These are phyloP conservation scores for Macrophya annulata DNA, from an alignment of 2,888 invertebrate species.

Conservation along the genomic window DNA sequence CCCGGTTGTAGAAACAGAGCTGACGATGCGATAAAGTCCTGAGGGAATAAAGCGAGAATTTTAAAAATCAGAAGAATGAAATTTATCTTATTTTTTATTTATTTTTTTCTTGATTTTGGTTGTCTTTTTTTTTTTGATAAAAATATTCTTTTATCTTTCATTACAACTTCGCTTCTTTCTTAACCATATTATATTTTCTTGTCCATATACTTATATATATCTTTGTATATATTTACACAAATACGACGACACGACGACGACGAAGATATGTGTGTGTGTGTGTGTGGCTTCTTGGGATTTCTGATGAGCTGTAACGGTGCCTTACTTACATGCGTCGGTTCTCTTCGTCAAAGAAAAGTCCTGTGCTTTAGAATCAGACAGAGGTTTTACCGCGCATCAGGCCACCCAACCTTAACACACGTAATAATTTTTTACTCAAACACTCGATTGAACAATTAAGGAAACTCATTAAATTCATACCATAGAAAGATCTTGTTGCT, in stretches of 20 bases:
- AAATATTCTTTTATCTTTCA: too few species aligned
- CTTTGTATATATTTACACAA: too few species aligned
- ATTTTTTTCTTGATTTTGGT: background rate
- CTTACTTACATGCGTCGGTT: constrained; percentile 66
- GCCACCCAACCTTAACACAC: constrained; percentile 40
- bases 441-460: background rate
- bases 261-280: constrained; percentile 52
- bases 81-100: background rate
- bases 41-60: background rate
- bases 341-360: constrained; percentile 71
- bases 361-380: constrained; percentile 60
- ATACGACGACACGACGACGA: constrained; percentile 62
- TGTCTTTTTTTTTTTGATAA: background rate
- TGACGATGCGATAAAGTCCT: background rate
- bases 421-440: background rate
- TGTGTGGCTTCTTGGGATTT: constrained; percentile 66
- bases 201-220: too few species aligned
- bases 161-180: too few species aligned
- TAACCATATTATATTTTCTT: too few species aligned
- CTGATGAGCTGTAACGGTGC: constrained; percentile 63
- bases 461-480: background rate
- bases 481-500: background rate
- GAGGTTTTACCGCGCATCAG: background rate
- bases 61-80: background rate
- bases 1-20: background rate